Conservation (phyloP, 2,797 vertebrate species). For the Pyrocephalus nanus region DNA sequence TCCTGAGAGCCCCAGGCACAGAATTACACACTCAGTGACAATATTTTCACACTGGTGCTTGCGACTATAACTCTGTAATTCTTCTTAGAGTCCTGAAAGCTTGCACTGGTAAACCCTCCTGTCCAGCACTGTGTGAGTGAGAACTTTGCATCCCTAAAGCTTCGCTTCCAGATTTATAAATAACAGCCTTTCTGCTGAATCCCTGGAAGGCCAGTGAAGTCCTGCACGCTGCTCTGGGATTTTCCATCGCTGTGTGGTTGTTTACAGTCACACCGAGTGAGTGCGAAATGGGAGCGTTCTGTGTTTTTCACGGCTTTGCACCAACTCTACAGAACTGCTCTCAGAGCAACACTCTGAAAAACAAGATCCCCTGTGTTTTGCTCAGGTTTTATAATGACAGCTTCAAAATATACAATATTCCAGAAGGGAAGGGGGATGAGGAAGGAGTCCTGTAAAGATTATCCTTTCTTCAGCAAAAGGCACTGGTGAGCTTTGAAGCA, state of each 20-base stretch:
- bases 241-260: slow-evolving; percentile 12
- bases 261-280: slow-evolving; percentile 19
- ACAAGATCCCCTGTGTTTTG: neutral
- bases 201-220: neutral
- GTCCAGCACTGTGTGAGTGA: neutral
- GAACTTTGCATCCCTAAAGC: neutral
- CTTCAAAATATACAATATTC: neutral
- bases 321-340: neutral
- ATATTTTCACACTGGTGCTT: neutral
- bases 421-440: neutral
- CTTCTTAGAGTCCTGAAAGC: neutral
- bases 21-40: neutral
- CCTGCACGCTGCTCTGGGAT: neutral
- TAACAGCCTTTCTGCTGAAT: neutral
- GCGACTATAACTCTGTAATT: neutral
- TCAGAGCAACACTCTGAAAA: neutral
- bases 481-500: fast-evolving
- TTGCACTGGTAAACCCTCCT: neutral
- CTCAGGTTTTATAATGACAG: neutral
- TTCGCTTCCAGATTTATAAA: neutral
- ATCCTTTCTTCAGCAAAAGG: neutral
- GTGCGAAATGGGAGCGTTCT: neutral
- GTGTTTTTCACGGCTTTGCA: slow-evolving; percentile 9
- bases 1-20: neutral
- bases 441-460: neutral